Percentiles rank a stretch among this genome's conserved stretches.
Conservation (phyloP, 2,113 vertebrate species). For the Hemiscyllium ocellatum region DNA sequence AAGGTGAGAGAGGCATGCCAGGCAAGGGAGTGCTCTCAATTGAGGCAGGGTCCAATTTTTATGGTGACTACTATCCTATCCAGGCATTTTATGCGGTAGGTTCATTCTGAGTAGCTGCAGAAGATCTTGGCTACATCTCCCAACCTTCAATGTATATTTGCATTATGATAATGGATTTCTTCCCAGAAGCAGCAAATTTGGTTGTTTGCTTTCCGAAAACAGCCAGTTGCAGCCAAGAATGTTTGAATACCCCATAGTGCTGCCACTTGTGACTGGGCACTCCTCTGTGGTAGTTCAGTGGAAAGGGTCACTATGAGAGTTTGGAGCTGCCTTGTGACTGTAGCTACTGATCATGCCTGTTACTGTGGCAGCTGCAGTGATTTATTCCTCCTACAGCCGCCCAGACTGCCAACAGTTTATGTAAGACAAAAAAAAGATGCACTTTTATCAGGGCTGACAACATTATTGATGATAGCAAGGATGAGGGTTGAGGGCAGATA, state of each 20-base stretch:
- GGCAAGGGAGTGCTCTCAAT: background rate
- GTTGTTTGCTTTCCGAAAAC: background rate
- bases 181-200: background rate
- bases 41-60: background rate
- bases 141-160: background rate
- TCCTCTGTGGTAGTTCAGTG: background rate
- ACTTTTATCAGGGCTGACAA: background rate
- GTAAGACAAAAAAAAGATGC: background rate
- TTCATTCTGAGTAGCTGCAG: background rate
- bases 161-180: background rate
- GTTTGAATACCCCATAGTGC: background rate
- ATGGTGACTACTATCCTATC: background rate
- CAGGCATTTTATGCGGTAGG: background rate
- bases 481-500: background rate
- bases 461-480: background rate
- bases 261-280: background rate
- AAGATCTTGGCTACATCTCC: background rate
- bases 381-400: background rate
- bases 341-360: background rate
- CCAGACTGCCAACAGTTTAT: background rate
- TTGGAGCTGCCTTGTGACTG: background rate
- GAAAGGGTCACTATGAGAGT: background rate
- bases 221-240: background rate
- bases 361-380: background rate
- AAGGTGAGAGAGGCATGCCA: background rate